These are phyloP conservation scores for Drosophila melanosoma DNA, from an alignment of 2,888 invertebrate species.

Conservation along the genomic window DNA sequence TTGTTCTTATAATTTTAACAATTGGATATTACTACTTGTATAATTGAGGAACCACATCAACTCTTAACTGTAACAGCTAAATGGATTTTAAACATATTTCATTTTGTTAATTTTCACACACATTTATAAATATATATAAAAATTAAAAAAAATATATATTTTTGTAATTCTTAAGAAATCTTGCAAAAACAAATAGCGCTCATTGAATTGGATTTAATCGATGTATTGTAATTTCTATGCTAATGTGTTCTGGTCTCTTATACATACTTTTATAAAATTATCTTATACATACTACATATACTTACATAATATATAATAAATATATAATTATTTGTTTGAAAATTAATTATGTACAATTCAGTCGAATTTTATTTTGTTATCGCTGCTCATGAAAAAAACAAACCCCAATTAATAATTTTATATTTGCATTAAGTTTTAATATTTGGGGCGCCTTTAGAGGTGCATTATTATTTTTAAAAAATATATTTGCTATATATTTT, in stretches of 20 bases:
- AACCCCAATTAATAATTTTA: constrained; percentile 12
- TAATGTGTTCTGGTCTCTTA: constrained; percentile 46
- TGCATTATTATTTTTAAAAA: neutral
- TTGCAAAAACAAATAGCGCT: constrained; percentile 19
- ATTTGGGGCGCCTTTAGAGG: neutral
- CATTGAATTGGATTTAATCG: constrained; percentile 26
- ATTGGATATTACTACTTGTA: constrained; percentile 37
- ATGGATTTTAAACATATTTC: constrained; percentile 15
- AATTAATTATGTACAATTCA: constrained; percentile 42
- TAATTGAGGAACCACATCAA: constrained; percentile 9
- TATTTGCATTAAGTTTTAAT: constrained; percentile 14
- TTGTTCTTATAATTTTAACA: constrained; percentile 45
- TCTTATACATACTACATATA: constrained; percentile 18
- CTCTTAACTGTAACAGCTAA: constrained; percentile 26
- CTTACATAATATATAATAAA: constrained; percentile 19
- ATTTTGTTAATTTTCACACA: constrained; percentile 24
- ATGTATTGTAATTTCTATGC: constrained; percentile 26
- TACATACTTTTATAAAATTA: constrained; percentile 13
- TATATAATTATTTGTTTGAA: constrained; percentile 38
- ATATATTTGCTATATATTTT: neutral
- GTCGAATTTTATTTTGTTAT: constrained; percentile 47
- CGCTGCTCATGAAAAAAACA: constrained; percentile 7
- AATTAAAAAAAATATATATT: constrained; percentile 5
- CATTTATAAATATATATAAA: neutral
- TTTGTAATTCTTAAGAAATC: constrained; percentile 45